A percentile compares a stretch with the other conserved stretches of the same genome.
phyloP scores from a whole-genome alignment of 2,113 vertebrate species.

The Egretta garzetta region DNA sequence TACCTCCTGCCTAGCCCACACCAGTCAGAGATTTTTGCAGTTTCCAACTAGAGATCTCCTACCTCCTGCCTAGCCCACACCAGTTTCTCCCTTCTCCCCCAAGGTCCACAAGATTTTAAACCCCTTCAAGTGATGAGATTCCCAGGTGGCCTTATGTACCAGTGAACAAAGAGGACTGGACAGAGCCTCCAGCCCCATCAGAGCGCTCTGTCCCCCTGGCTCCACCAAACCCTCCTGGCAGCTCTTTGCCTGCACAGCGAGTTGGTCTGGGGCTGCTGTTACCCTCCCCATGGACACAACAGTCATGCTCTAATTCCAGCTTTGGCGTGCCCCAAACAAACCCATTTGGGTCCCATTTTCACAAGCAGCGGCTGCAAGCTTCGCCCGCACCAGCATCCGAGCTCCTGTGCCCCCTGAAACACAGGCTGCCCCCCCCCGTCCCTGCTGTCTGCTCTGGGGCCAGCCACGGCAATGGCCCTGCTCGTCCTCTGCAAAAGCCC shows the following conservation, averaged over 20 bases:
- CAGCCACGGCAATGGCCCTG: not conserved
- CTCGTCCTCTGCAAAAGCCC: not conserved
- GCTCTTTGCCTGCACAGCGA: not conserved
- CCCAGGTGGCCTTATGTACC: accelerated
- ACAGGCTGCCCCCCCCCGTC: not conserved
- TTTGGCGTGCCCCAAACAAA: not conserved
- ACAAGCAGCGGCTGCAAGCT: accelerated
- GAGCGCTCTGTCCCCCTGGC: not conserved
- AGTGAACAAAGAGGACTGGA: not conserved
- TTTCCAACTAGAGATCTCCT: not conserved
- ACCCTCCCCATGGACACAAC: not conserved
- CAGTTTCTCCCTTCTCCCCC: not conserved
- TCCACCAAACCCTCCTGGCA: not conserved
- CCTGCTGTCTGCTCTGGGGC: not conserved
- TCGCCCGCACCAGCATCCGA: accelerated
- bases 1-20: not conserved
- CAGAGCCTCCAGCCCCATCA: not conserved
- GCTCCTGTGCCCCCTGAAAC: not conserved
- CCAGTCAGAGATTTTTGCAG: not conserved
- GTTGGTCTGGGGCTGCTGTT: accelerated
- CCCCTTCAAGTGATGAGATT: not conserved
- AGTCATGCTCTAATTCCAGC: not conserved
- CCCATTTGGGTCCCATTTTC: not conserved
- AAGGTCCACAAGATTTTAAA: not conserved
- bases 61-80: not conserved